Evolutionary conservation across 2,888 invertebrate genomes (phyloP), one percentile per base, ranked within the genome.

Genomic region (Agrilus mali): DNA sequence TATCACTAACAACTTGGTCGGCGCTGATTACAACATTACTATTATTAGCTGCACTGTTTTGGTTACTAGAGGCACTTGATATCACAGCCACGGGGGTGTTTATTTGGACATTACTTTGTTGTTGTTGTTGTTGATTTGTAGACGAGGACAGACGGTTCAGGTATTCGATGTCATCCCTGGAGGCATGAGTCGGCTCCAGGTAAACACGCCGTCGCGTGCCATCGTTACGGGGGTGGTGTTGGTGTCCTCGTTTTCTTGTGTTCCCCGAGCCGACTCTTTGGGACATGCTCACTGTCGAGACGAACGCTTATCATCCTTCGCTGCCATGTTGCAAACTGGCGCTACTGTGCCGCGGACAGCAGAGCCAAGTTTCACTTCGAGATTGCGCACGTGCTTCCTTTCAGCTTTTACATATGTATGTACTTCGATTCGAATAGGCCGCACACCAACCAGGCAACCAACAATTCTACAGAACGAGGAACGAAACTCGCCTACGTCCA

Each of bases 161-260:
- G 54, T 63, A 63, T 60, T 75, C 73, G 57, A 59, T 61, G 60
- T 40, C 35, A 36, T 44, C 43, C 43, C 40, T 38, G 34, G 37
- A 40, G 38, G 35, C 16, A 33, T 22, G 38, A 20, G 48, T 45
- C 66, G 65, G 48, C 77, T 71, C 53, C 47, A 53, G 49, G 55
- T 72, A 69, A 54, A 76, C 76, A 60, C 76, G 66, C 45, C 59
- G 56, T 50, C 66, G 60, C 47, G 53, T 60, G 54, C 66, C 65
- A 51, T 64, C 61, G 61, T 80, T 75, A 50, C 81, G 77, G 62
- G 81, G 82, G 70, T 82, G 82, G 69, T 82, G 81, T 67, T 82
- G 82, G 66, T 80, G 82, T 53, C 82, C 82, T 66, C 81, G 75
- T 64, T 80, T 79, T 66, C 73, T 74, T 60, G 67, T 71, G 71